These are phyloP conservation scores for Gortyna flavago DNA, from an alignment of 2,888 invertebrate genomes.

Conservation along the genomic window DNA sequence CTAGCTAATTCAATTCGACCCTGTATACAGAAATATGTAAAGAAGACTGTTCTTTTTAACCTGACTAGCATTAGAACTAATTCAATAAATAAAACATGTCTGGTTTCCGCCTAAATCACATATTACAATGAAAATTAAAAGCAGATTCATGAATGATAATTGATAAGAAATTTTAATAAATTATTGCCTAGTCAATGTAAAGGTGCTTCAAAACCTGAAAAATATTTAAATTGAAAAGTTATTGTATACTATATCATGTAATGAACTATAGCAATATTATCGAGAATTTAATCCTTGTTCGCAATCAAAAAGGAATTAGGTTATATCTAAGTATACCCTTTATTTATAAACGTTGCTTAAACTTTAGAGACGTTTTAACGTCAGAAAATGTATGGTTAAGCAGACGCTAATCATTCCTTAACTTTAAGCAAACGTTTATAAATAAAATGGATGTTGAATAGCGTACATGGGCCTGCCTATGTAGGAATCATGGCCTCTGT, in stretches of 20 bases:
- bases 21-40: neutral
- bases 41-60: neutral
- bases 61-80: neutral
- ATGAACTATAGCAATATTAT: slow-evolving; percentile 6
- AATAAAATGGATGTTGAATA: neutral
- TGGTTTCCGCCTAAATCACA: slow-evolving; percentile 28
- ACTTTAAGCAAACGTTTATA: neutral
- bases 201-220: slow-evolving; percentile 21
- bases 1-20: too few relatives aligned
- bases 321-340: neutral
- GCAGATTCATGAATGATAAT: neutral
- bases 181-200: slow-evolving; percentile 20
- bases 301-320: neutral
- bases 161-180: neutral
- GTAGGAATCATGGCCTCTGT: too few relatives aligned
- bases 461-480: neutral
- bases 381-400: neutral
- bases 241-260: slow-evolving; percentile 12
- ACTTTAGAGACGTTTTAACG: neutral
- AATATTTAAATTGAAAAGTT: slow-evolving; percentile 1
- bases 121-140: slow-evolving; percentile 1
- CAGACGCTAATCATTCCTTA: neutral
- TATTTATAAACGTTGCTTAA: neutral
- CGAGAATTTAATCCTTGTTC: neutral
- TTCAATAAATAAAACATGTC: neutral